Evolutionary conservation across 2,888 invertebrate species (phyloP), one percentile per base, ranked within the genome.

Genomic region (Chaitophorus viminalis): DNA sequence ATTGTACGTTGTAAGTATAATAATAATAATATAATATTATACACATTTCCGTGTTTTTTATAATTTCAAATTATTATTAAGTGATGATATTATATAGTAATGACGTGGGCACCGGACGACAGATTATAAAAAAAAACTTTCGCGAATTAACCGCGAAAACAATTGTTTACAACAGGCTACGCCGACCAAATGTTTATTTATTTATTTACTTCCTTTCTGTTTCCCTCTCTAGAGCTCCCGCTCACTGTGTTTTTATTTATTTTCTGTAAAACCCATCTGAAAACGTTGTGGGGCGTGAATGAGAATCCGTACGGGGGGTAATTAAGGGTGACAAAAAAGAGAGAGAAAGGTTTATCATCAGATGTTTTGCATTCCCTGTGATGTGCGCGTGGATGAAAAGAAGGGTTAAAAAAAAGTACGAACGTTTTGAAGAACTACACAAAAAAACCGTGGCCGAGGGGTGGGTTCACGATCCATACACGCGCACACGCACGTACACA

Each of bases 381-480:
- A 54, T 74, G 54, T 82, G 75, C 60, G 36, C 18, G 74, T 60
- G 83, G 39, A 70, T 79, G 86, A 72, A 85, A 79, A 54, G 79
- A 86, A 86, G 79, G 86, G 86, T 79, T 86, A 74, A 79, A 86
- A 86, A 86, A 86, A 77, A 82, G 14, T 54, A 36, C 70, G 72
- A 46, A 14, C 72, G 70, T 78, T 86, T 79, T 46, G 79, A 79
- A 79, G 86, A 79, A 72, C 86, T 31, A 86, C 72, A 79, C 72
- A 72, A 86, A 86, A 86, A 86, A 86, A 86, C 86, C 86, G 86
- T 72, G 78, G 60, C 60, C 60, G 60, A 72, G 72, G 86, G 86
- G 86, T 79, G 79, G 78, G 78, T 72, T 77, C 70, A 39, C 39
- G 39, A 75, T 36, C 76, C 54, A 18, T 78, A 36, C 29, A 54